Evolutionary conservation across 2,888 invertebrate genomes (phyloP).

Genomic region (Lordiphosa fenestrarum): DNA sequence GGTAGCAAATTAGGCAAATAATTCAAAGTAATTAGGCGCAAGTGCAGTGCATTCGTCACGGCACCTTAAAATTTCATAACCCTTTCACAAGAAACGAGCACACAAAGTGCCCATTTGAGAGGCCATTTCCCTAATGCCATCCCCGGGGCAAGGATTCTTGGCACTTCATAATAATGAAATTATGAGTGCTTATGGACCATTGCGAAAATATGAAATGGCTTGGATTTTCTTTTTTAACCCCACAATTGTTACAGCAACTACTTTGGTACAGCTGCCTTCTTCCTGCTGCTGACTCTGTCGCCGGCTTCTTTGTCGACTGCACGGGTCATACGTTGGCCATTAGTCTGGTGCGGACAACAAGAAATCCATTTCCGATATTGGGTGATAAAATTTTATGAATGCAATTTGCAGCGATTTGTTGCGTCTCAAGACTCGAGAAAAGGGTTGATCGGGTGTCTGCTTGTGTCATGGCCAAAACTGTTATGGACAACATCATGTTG

Average conservation of each 20-base stretch:
- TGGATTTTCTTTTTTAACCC: conserved; percentile 24
- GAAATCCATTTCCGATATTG: conserved; percentile 75
- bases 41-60: conserved; percentile 20
- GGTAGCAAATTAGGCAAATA: conserved; percentile 72
- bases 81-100: conserved; percentile 35
- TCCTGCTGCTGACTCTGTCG: conserved; percentile 20
- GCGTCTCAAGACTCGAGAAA: conserved; percentile 40
- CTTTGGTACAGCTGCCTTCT: conserved; percentile 28
- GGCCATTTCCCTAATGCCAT: conserved; percentile 54
- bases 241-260: conserved; percentile 42
- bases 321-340: conserved; percentile 59
- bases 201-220: conserved; percentile 41
- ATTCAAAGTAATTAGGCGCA: conserved; percentile 71
- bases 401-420: conserved; percentile 76
- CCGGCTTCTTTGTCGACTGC: conserved; percentile 41
- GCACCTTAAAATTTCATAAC: conserved; percentile 46
- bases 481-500: conserved; percentile 65
- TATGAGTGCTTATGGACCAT: conserved; percentile 66
- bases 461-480: conserved; percentile 62
- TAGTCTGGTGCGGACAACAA: conserved; percentile 65
- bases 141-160: conserved; percentile 40
- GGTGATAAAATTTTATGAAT: conserved; percentile 73
- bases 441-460: conserved; percentile 32
- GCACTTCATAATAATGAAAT: conserved; percentile 73
- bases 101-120: conserved; percentile 60